Base-by-base conservation (phyloP, 2,113 vertebrate genomes). In the Mesitornis unicolor region DNA sequence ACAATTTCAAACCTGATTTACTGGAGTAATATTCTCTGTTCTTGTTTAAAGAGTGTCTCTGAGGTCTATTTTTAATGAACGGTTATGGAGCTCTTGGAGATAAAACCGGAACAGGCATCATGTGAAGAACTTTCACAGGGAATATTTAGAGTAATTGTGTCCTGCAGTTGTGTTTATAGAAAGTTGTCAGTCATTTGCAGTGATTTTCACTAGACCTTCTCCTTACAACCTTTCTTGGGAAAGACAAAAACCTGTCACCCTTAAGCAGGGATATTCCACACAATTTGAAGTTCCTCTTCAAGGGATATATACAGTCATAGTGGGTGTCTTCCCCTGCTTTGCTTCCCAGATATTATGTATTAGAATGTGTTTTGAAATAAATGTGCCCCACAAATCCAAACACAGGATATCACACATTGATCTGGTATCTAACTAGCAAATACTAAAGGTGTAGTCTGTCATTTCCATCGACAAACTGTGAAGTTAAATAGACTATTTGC, bases 1-100 rank as follows among this genome's bases (percentile, higher is more conserved):
- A 94, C 2, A 1, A 56, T 92, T 95, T 95, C 80, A 93, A 53
- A 93, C 26, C 68, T 97, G 95, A 96, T 96, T 96, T 96, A 96
- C 69, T 87, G 93, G 85, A 94, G 53, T 96, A 97, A 97, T 97
- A 94, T 82, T 82, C 73, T 92, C 76, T 61, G 68, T 47, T 94
- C 78, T 75, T 78, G 31, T 73, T 93, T 89, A 85, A 89, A 64
- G 54, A 91, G 13, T 1, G 4, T 94, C 89, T 94, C 91, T 45
- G 74, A 89, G 63, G 95, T 88, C 93, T 90, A 20, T 76, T 96
- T 95, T 96, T 96, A 97, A 96, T 96, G 91, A 83, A 75, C 42
- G 74, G 81, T 82, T 91, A 85, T 5, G 0, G 57, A 93, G 70
- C 81, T 94, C 45, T 94, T 73, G 50, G 54, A 94, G 67, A 87